phyloP scores from a whole-genome alignment of 2,113 vertebrate genomes.

The mouse (Mus musculus) region DNA sequence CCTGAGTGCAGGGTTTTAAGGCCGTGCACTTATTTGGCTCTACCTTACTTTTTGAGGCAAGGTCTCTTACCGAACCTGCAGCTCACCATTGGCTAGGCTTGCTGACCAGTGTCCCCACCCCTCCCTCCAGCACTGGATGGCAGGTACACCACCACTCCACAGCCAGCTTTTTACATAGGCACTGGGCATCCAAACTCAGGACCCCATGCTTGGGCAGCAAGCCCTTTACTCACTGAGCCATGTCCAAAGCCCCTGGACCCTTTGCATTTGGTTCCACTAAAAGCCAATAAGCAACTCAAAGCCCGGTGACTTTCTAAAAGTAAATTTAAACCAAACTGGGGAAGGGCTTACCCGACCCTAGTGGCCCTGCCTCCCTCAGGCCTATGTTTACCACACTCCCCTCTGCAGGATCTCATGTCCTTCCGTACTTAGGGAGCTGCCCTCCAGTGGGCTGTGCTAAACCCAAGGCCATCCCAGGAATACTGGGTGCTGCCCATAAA shows the following conservation, averaged over 20 bases:
- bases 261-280: not conserved
- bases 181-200: not conserved
- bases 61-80: not conserved
- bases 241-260: not conserved
- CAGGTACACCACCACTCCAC: not conserved
- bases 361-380: not conserved
- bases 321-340: not conserved
- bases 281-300: not conserved
- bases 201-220: not conserved
- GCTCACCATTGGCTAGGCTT: not conserved
- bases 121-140: not conserved
- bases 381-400: not conserved
- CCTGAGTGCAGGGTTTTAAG: not conserved
- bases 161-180: not conserved
- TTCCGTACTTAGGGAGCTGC: not conserved
- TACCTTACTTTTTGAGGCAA: not conserved
- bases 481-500: fast-evolving
- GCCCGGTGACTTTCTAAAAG: not conserved
- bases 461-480: not conserved
- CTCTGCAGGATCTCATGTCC: not conserved
- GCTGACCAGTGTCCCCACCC: not conserved
- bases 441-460: not conserved
- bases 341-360: too few species aligned
- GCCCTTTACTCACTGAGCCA: not conserved
- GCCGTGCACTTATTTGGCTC: not conserved